These are phyloP conservation scores for Chelonia mydas DNA, from an alignment of 2,797 vertebrate genomes.

Conservation along the genomic window DNA sequence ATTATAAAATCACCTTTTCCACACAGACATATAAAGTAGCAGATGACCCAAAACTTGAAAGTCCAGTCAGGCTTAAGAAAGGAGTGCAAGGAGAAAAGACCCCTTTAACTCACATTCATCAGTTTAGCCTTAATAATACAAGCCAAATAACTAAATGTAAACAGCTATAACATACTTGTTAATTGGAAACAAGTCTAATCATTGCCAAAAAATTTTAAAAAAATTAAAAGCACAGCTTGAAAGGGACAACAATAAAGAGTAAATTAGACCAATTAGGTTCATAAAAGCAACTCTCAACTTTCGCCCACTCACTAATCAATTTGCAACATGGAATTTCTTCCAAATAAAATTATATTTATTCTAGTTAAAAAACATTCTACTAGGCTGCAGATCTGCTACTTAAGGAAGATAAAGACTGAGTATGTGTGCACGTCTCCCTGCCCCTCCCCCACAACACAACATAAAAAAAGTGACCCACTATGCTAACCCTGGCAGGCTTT, in stretches of 20 bases:
- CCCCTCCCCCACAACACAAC: slow-evolving; percentile 35
- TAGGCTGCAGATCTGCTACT: neutral
- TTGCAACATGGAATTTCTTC: slow-evolving; percentile 16
- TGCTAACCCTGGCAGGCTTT: slow-evolving; percentile 78
- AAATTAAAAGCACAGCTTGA: neutral
- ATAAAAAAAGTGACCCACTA: slow-evolving; percentile 60
- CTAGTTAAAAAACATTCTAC: slow-evolving; percentile 44
- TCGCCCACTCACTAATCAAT: slow-evolving; percentile 11
- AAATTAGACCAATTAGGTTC: neutral
- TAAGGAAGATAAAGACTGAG: slow-evolving; percentile 7
- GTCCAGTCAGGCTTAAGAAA: neutral
- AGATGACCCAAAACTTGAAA: neutral
- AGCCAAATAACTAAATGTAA: neutral
- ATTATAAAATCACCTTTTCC: slow-evolving; percentile 6
- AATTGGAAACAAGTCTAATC: neutral
- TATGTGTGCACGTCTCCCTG: neutral
- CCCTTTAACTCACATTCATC: neutral
- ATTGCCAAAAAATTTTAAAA: fast-evolving
- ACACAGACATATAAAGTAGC: neutral
- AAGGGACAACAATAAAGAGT: neutral
- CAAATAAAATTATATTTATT: slow-evolving; percentile 8
- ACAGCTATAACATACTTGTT: neutral
- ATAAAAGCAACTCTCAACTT: neutral
- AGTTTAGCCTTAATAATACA: neutral
- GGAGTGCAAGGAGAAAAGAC: neutral